Evolutionary conservation across 2,113 vertebrate species (phyloP).

Genomic region (Ceratotherium simum): DNA sequence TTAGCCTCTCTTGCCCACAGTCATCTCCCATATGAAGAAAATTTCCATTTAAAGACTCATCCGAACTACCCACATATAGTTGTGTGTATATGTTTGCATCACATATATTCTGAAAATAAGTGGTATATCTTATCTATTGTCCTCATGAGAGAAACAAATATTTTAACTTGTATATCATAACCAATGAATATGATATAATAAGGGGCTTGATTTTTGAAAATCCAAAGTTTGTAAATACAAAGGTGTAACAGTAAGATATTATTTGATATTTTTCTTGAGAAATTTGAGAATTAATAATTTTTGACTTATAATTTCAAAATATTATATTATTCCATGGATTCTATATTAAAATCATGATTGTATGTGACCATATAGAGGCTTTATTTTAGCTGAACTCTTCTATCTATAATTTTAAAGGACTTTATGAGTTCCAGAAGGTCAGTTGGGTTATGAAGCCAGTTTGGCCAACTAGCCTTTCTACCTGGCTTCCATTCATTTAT

Average conservation of each 20-base stretch:
- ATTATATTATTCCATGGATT: not conserved
- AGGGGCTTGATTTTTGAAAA: not conserved
- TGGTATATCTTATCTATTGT: not conserved
- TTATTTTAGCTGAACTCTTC: not conserved
- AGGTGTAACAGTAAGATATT: not conserved
- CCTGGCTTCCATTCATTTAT: not conserved
- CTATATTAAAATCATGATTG: not conserved
- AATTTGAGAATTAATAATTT: not conserved
- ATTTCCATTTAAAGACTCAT: not conserved
- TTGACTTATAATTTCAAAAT: not conserved
- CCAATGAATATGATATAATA: not conserved
- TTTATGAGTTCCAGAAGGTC: not conserved
- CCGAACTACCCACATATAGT: not conserved
- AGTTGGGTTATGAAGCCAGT: not conserved
- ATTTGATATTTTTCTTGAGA: constrained; percentile 8
- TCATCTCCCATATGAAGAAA: not conserved
- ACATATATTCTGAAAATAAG: not conserved
- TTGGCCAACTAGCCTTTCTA: not conserved
- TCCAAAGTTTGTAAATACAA: not conserved
- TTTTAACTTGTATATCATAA: not conserved
- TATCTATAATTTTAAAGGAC: not conserved
- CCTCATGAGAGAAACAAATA: not conserved
- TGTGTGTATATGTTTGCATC: not conserved
- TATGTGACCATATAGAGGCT: not conserved
- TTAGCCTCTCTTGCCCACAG: not conserved